Conservation (phyloP, 2,113 vertebrate genomes). For the Tragelaphus imberbis region DNA sequence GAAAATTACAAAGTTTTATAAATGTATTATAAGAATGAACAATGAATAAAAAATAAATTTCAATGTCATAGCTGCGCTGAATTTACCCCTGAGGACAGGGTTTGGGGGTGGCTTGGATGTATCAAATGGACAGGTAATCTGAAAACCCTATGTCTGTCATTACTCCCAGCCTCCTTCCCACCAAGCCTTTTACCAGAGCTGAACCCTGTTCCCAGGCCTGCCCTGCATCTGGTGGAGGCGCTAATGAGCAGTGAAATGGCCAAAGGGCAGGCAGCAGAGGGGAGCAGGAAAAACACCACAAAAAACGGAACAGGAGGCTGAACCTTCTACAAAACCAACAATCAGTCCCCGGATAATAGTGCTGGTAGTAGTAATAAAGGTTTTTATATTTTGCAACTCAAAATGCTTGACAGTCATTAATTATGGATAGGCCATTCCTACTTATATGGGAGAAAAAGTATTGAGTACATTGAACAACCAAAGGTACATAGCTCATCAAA, state of each 20-base stretch:
- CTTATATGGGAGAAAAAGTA: background rate
- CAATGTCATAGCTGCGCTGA: background rate
- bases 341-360: constrained; percentile 16
- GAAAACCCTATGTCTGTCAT: constrained; percentile 12
- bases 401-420: background rate
- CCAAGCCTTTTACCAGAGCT: background rate
- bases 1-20: background rate
- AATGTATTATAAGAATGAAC: background rate
- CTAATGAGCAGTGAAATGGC: constrained; percentile 34
- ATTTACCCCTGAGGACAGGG: background rate
- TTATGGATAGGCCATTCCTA: background rate
- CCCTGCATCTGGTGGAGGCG: background rate
- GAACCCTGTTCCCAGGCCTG: background rate
- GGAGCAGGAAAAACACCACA: background rate
- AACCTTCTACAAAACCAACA: background rate
- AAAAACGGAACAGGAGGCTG: background rate
- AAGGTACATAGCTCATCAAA: background rate
- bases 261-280: constrained; percentile 3
- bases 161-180: background rate
- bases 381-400: background rate
- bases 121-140: background rate
- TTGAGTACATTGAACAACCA: background rate
- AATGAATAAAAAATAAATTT: background rate
- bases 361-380: background rate
- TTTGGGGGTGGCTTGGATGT: background rate